Percentiles rank a stretch among this genome's conserved stretches.
Evolutionary conservation across 2,888 invertebrate species (phyloP).

Genomic region (Acheta domesticus): DNA sequence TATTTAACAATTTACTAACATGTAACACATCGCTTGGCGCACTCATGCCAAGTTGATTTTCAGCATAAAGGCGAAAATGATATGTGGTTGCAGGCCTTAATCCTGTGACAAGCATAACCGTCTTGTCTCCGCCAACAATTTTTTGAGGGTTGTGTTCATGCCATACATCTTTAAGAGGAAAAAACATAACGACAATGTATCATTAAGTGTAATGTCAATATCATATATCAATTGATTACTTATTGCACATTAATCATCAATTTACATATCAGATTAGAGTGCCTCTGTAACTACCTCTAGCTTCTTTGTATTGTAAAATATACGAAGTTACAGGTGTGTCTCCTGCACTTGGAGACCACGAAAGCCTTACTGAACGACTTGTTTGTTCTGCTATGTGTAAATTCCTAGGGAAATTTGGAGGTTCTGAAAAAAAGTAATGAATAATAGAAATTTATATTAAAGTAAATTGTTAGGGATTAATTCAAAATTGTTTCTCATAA

Average conservation of each 20-base stretch:
- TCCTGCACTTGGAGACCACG: constrained; percentile 53
- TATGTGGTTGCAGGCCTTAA: constrained; percentile 59
- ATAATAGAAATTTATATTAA: background rate
- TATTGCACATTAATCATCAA: too few species aligned
- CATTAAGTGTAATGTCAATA: constrained; percentile 1
- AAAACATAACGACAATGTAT: constrained; percentile 22
- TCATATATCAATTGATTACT: too few species aligned
- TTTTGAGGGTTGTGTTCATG: constrained; percentile 57
- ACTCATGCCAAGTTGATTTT: constrained; percentile 61
- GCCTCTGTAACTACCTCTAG: constrained; percentile 46
- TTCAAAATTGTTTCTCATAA: background rate
- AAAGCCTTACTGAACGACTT: constrained; percentile 55
- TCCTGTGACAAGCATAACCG: constrained; percentile 52
- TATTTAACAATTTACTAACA: constrained; percentile 43
- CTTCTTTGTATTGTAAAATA: constrained; percentile 59
- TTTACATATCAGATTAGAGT: too few species aligned
- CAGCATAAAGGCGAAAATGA: constrained; percentile 58
- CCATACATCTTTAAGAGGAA: constrained; percentile 52
- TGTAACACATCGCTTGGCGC: constrained; percentile 57
- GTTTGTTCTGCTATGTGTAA: constrained; percentile 55
- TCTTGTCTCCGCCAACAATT: constrained; percentile 54
- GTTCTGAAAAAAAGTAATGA: constrained; percentile 46
- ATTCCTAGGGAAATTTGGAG: constrained; percentile 59
- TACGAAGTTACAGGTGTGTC: constrained; percentile 56
- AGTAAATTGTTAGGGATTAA: background rate